phyloP scores from a whole-genome alignment of 2,113 vertebrate species.

The Heliornis fulica region DNA sequence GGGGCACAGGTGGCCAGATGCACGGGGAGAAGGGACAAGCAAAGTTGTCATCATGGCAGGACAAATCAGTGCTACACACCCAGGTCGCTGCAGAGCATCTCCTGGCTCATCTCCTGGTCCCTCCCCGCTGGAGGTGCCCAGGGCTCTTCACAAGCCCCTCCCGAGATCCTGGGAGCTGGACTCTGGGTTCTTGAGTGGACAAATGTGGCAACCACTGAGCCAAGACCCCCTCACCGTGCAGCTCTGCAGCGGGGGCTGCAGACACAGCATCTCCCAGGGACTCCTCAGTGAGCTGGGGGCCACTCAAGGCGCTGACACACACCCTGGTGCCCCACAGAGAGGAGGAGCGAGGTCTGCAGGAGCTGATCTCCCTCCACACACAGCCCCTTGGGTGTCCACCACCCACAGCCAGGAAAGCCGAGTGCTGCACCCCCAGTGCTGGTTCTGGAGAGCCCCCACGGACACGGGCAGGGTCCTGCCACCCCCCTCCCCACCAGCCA shows the following conservation, averaged over 20 bases:
- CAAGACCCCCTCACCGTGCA: neutral
- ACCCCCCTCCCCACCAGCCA: rapidly evolving
- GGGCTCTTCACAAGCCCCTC: neutral
- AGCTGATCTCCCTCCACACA: rapidly evolving
- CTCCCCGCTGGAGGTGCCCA: neutral
- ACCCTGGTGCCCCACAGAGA: neutral
- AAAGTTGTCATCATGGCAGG: neutral
- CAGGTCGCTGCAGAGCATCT: no score
- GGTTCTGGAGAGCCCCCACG: rapidly evolving
- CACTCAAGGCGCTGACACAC: neutral
- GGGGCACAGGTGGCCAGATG: neutral
- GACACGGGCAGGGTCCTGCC: neutral
- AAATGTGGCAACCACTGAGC: rapidly evolving
- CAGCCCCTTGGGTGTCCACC: rapidly evolving
- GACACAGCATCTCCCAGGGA: neutral
- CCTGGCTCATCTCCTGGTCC: no score
- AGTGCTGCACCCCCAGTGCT: neutral
- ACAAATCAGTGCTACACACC: neutral
- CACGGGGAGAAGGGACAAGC: neutral
- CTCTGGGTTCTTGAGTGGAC: neutral
- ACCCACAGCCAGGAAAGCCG: rapidly evolving
- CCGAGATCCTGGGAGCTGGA: neutral
- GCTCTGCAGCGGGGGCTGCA: neutral
- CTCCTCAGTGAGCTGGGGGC: rapidly evolving
- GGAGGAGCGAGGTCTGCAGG: neutral